phyloP scores from a whole-genome alignment of 2,888 invertebrate species.

The Halictus quadricinctus region DNA sequence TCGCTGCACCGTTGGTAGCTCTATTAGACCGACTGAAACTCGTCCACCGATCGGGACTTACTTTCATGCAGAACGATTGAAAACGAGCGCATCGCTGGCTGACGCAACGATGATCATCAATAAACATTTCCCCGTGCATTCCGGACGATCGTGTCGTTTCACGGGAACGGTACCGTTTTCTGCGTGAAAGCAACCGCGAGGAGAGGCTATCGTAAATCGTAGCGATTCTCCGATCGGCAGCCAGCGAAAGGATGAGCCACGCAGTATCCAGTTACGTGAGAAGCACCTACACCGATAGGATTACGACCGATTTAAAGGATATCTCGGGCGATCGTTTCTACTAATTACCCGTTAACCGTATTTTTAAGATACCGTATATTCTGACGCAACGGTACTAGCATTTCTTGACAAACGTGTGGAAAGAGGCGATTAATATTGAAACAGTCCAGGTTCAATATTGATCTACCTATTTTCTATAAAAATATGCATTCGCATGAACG shows the following conservation, averaged over 20 bases:
- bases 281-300: background rate
- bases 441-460: too few relatives aligned
- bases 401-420: too few relatives aligned
- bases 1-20: background rate
- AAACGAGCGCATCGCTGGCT: constrained; percentile 21
- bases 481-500: too few relatives aligned
- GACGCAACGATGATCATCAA: constrained; percentile 22
- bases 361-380: too few relatives aligned
- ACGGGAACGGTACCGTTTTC: constrained; percentile 54
- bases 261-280: constrained; percentile 50
- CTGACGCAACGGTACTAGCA: too few relatives aligned
- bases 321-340: background rate
- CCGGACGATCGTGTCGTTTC: constrained; percentile 13
- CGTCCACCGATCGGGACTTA: constrained; percentile 3
- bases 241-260: constrained; percentile 49
- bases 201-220: constrained; percentile 35
- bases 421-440: too few relatives aligned
- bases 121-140: constrained; percentile 34
- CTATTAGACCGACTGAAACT: too few relatives aligned
- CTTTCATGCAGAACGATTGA: constrained; percentile 18
- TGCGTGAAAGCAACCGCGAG: constrained; percentile 50
- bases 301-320: background rate
- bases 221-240: constrained; percentile 27
- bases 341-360: too few relatives aligned
- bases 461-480: too few relatives aligned